Evolutionary conservation across 2,797 vertebrate genomes (phyloP), one percentile per base, ranked within the genome.

Genomic region (Pygocentrus nattereri): DNA sequence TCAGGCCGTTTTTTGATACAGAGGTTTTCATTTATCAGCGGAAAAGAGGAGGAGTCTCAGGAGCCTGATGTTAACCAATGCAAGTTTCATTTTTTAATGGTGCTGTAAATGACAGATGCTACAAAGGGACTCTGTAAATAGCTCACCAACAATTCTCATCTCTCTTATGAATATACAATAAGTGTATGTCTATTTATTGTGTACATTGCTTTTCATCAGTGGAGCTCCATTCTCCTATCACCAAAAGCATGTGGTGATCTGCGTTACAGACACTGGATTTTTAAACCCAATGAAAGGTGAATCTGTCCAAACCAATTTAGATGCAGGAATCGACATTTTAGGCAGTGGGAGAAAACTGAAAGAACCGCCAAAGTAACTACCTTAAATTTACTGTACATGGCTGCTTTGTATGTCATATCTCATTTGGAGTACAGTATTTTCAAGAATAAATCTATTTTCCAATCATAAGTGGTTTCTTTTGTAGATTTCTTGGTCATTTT

Each of bases 51-150:
- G 74, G 87, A 81, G 84, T 23, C 65, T 68, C 65, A 85, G 86
- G 82, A 80, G 89, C 90, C 91, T 91, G 89, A 90, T 84, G 84
- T 88, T 89, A 82, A 83, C 76, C 88, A 86, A 85, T 89, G 79
- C 84, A 91, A 89, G 88, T 86, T 90, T 89, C 88, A 89, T 80
- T 88, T 87, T 90, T 85, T 81, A 86, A 88, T 76, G 91, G 89
- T 91, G 92, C 91, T 93, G 93, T 83, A 78, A 88, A 79, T 84
- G 82, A 86, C 84, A 86, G 89, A 88, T 90, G 85, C 88, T 83
- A 88, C 83, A 86, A 76, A 72, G 91, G 89, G 89, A 93, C 91
- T 90, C 89, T 93, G 92, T 91, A 89, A 91, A 94, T 90, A 92
- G 82, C 82, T 90, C 64, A 68, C 81, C 89, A 85, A 88, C 85